Evolutionary conservation across 1,140 invertebrate species (phyloP).

Genomic region (Wiebesia pumilae): DNA sequence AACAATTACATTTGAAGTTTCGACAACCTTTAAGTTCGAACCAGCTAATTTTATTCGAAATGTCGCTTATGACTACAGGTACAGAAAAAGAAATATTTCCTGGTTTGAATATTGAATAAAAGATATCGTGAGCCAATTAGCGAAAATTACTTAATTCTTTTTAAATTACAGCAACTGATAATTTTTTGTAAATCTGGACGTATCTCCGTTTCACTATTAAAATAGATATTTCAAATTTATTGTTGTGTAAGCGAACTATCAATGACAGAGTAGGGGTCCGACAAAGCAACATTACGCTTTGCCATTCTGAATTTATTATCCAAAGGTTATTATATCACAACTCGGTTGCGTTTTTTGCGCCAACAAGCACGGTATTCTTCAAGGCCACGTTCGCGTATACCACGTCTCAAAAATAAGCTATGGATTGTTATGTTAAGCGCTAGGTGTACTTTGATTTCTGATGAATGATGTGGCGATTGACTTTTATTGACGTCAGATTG

Average conservation of each 20-base stretch:
- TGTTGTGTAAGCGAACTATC: no score
- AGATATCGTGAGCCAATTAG: no score
- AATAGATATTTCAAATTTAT: no score
- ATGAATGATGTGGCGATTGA: neutral
- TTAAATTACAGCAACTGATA: no score
- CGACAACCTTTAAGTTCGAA: no score
- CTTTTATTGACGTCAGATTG: neutral
- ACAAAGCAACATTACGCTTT: neutral
- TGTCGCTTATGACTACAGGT: neutral
- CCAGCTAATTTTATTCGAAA: no score
- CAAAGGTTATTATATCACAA: neutral
- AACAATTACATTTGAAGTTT: neutral
- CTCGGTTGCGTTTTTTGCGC: neutral
- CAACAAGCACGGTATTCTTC: neutral
- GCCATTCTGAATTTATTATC: slow-evolving; percentile 18
- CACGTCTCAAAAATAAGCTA: neutral
- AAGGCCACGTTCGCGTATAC: neutral
- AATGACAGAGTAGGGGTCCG: neutral
- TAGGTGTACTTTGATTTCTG: neutral
- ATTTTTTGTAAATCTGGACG: no score
- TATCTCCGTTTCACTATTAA: no score
- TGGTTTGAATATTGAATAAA: neutral
- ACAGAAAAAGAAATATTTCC: neutral
- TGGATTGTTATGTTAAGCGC: neutral
- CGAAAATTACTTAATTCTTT: no score